These are phyloP conservation scores for Coilia nasus DNA, from an alignment of 2,797 vertebrate species.

Conservation along the genomic window DNA sequence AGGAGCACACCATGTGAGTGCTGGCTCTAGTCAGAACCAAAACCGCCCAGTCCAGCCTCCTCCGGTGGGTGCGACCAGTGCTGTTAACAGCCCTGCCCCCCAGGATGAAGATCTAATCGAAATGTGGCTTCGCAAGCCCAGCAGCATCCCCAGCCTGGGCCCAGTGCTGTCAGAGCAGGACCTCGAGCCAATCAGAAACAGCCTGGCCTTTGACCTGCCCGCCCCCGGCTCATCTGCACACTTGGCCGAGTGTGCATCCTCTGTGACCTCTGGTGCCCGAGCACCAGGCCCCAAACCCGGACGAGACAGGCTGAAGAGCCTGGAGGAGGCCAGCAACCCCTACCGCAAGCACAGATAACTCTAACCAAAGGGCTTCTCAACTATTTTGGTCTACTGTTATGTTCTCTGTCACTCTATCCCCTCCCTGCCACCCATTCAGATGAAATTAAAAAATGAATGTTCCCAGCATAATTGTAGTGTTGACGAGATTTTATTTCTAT, in stretches of 20 bases:
- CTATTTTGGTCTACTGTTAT: not conserved
- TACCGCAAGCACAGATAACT: not conserved
- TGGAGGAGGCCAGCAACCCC: not conserved
- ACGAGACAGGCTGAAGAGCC: not conserved
- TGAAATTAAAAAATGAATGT: not conserved
- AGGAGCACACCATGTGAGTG: too few relatives aligned
- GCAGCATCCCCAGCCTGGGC: not conserved
- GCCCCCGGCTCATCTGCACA: not conserved
- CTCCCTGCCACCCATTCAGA: not conserved
- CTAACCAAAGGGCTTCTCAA: not conserved
- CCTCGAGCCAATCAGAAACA: not conserved
- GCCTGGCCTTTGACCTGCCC: not conserved
- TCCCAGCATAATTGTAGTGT: not conserved
- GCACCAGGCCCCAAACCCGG: slow-evolving; percentile 3
- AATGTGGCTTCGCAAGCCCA: not conserved
- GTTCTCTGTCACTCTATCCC: not conserved
- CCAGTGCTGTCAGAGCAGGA: not conserved
- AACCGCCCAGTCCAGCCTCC: not conserved
- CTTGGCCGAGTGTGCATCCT: not conserved
- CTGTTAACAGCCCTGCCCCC: not conserved
- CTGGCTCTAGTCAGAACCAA: not conserved
- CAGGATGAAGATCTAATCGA: not conserved
- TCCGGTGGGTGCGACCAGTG: too few relatives aligned
- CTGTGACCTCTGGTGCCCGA: not conserved
- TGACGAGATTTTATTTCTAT: not conserved